Base-by-base conservation (phyloP, 2,888 invertebrate genomes). In the Rhingia campestris region DNA sequence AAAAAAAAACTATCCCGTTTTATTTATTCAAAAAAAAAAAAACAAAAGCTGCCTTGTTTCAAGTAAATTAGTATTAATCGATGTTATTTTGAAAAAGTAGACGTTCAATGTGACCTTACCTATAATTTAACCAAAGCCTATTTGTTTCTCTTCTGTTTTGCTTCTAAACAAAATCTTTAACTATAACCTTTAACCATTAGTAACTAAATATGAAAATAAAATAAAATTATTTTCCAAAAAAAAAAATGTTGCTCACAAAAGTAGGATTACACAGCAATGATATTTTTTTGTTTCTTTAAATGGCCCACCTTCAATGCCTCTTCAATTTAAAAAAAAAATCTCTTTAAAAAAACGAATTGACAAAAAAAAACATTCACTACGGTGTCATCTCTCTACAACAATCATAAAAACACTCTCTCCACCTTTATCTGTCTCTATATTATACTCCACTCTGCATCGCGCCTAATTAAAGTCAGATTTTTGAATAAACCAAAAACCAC, bases 61-160 rank as follows among this genome's bases (percentile, higher is more conserved):
- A 51, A 63, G 80, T 80, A 84, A 80, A 61, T 75, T 84, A 84
- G 80, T 66, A 12, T 59, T 41, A 49, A 75, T 84, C 54, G 74
- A 80, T 80, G 84, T 84, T 84, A 59, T 56, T 73, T 81, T 74
- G 33, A 35, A 79, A 84, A 64, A 59, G 74, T 84, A 84, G 84
- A 43, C 41, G 79, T 84, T 84, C 47, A 66, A 75, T 80, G 82
- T 84, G 73, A 79, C 59, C 45, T 79, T 22, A 53, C 59, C 7
- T 63, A 73, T 70, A 14, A 76, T 79, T 82, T 74, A 47, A 69
- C n/a, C 61, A 58, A 79, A 79, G 73, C 79, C 73, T 69, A 56
- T 39, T 12, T 67, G 32, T 58, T 77, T 43, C 49, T 73, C 30
- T 73, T 79, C 12, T 22, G 73, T 74, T 86, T 66, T 74, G 70